phyloP scores from a whole-genome alignment of 2,113 vertebrate genomes.

The Dolichotis patagonum region DNA sequence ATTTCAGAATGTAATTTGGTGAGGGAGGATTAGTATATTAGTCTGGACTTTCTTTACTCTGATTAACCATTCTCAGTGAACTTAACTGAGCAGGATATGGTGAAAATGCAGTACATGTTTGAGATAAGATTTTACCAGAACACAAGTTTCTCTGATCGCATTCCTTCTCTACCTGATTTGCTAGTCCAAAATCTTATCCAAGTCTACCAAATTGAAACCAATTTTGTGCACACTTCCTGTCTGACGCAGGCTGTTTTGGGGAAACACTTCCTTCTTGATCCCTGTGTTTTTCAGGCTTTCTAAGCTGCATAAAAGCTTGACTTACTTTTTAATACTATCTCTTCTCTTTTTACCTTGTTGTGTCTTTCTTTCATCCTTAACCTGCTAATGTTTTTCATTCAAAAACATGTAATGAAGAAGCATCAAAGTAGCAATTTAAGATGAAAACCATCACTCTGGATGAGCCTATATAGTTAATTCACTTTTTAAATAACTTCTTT shows the following conservation, averaged over 20 bases:
- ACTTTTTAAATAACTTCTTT: neutral
- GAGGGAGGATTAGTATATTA: conserved; percentile 29
- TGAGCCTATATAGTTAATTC: neutral
- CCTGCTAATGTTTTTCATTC: neutral
- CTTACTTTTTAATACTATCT: neutral
- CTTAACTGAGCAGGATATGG: neutral
- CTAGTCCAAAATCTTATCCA: conserved; percentile 46
- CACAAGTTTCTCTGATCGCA: conserved; percentile 7
- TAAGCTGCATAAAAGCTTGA: neutral
- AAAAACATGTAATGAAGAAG: neutral
- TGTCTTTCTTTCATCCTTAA: neutral
- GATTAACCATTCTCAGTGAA: neutral
- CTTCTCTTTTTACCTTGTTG: neutral
- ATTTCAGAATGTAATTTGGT: neutral
- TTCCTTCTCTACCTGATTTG: neutral
- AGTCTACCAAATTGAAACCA: neutral
- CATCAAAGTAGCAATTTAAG: neutral
- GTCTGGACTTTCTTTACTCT: neutral
- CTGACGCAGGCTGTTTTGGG: neutral
- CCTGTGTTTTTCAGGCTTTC: neutral
- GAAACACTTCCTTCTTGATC: neutral
- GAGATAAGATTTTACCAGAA: conserved; percentile 28
- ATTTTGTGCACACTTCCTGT: neutral
- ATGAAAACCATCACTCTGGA: neutral
- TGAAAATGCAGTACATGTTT: conserved; percentile 5